Evolutionary conservation across 2,888 invertebrate species (phyloP).

Genomic region (Argyresthia albistria): DNA sequence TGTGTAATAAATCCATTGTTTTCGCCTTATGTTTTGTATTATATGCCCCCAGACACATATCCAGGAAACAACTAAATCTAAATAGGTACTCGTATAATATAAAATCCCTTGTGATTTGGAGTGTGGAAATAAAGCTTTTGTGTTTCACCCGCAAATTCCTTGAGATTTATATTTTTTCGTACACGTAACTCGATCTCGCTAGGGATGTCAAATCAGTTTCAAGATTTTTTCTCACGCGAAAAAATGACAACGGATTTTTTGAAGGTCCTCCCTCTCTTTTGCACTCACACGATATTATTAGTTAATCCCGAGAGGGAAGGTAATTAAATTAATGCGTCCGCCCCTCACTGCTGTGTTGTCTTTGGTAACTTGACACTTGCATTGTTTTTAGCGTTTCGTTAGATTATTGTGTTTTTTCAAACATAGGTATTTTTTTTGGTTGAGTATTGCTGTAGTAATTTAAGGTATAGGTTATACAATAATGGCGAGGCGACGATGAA

Average conservation of each 20-base stretch:
- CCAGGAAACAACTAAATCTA: too few species aligned
- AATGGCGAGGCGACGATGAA: too few species aligned
- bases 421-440: neutral
- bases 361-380: conserved; percentile 67
- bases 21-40: too few species aligned
- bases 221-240: conserved; percentile 71
- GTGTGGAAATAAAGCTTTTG: neutral
- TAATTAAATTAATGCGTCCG: conserved; percentile 70
- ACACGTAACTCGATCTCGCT: conserved; percentile 54
- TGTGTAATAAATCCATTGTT: too few species aligned
- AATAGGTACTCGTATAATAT: too few species aligned
- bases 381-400: conserved; percentile 40
- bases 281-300: conserved; percentile 19
- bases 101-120: too few species aligned
- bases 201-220: conserved; percentile 60
- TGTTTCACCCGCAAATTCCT: neutral
- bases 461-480: neutral
- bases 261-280: conserved; percentile 19
- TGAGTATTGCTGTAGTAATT: neutral
- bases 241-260: conserved; percentile 65
- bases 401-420: neutral
- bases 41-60: too few species aligned
- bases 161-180: conserved; percentile 20
- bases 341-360: conserved; percentile 49
- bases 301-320: conserved; percentile 40